These are phyloP conservation scores for Vanessa atalanta DNA, from an alignment of 1,140 invertebrate genomes.

Conservation along the genomic window DNA sequence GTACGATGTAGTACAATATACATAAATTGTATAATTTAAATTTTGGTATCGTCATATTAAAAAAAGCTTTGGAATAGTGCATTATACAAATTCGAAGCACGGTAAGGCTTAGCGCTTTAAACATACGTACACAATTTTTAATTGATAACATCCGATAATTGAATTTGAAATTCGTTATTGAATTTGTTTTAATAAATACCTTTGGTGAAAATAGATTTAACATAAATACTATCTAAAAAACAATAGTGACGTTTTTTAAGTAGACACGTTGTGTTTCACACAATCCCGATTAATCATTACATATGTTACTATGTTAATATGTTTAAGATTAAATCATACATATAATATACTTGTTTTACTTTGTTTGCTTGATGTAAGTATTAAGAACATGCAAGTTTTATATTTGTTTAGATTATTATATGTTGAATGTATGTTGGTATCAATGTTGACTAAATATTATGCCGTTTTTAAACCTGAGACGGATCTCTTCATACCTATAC, in stretches of 20 bases:
- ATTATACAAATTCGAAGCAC: slow-evolving; percentile 8
- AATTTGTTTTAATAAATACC: slow-evolving; percentile 19
- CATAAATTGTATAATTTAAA: background rate
- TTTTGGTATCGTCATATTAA: background rate
- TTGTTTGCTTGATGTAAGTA: too few species aligned
- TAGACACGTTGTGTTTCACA: slow-evolving; percentile 29
- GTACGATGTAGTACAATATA: background rate
- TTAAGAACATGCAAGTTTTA: too few species aligned
- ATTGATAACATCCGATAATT: slow-evolving; percentile 1
- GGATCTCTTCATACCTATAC: too few species aligned
- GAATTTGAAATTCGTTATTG: slow-evolving; percentile 12
- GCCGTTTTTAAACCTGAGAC: too few species aligned
- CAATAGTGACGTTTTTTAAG: slow-evolving; percentile 29
- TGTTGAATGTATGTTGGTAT: too few species aligned
- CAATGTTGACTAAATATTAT: too few species aligned
- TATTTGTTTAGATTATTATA: too few species aligned
- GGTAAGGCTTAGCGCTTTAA: slow-evolving; percentile 6
- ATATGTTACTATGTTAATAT: background rate
- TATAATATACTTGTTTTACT: too few species aligned
- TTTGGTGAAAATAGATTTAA: slow-evolving; percentile 29
- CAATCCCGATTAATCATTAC: background rate
- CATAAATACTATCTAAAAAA: slow-evolving; percentile 29
- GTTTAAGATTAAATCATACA: background rate
- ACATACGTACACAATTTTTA: background rate
- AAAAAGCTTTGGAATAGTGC: slow-evolving; percentile 1